A percentile compares a stretch with the other conserved stretches of the same genome.
Evolutionary conservation across 2,888 invertebrate genomes (phyloP).

Genomic region (Elysia crispata): DNA sequence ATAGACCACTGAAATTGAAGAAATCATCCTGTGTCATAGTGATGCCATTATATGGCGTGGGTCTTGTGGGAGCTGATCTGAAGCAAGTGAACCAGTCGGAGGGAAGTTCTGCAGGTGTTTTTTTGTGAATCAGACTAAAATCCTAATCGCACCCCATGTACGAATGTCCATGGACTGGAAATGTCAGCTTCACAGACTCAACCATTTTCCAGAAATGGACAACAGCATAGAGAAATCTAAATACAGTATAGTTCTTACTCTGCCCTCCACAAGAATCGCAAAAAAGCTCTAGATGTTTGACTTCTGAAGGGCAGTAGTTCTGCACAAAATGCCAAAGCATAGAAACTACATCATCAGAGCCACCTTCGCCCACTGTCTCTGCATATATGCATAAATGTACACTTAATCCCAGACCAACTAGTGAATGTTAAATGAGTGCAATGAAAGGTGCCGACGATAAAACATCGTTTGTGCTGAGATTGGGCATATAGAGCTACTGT

Average conservation of each 20-base stretch:
- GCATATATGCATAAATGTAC: conserved; percentile 41
- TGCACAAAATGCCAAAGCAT: conserved; percentile 31
- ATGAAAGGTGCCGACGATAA: conserved; percentile 36
- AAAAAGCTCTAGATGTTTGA: background rate
- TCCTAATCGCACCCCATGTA: conserved; percentile 27
- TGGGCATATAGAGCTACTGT: background rate
- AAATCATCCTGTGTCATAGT: too few species aligned
- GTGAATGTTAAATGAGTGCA: conserved; percentile 32
- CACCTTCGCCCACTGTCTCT: conserved; percentile 42
- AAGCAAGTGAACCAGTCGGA: too few species aligned
- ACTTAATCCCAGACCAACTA: conserved; percentile 28
- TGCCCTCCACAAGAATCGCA: conserved; percentile 5
- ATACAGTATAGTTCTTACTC: background rate
- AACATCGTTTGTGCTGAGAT: conserved; percentile 45
- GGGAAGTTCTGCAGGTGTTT: too few species aligned
- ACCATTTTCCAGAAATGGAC: background rate
- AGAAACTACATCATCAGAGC: conserved; percentile 45
- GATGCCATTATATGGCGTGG: too few species aligned
- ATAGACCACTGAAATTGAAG: too few species aligned
- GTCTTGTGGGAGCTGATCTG: too few species aligned
- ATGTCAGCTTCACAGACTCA: background rate
- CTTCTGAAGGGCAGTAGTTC: background rate
- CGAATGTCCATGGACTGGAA: conserved; percentile 29
- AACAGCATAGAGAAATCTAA: background rate
- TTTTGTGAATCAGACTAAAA: too few species aligned